Conservation (phyloP, 2,797 vertebrate genomes). For the Melanotaenia trifasciata region DNA sequence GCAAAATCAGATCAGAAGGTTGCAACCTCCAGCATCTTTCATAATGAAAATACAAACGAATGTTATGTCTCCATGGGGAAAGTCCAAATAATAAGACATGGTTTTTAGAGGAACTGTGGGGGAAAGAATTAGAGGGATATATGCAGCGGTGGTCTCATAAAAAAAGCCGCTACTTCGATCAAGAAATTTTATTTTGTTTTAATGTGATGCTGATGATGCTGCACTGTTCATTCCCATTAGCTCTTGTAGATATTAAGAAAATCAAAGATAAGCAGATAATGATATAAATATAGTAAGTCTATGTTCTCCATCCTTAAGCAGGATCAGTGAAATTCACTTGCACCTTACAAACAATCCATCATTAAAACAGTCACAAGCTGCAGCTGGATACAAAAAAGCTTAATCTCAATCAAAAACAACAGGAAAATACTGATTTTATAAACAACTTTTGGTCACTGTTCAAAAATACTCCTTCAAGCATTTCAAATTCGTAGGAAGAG, state of each 20-base stretch:
- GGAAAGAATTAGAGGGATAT: neutral
- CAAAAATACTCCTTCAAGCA: neutral
- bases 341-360: neutral
- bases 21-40: slow-evolving; percentile 6
- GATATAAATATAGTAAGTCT: neutral
- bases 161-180: neutral
- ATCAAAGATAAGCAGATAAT: neutral
- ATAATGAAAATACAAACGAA: slow-evolving; percentile 5
- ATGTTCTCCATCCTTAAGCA: neutral
- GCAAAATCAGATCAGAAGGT: slow-evolving; percentile 11
- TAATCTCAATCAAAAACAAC: neutral
- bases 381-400: neutral
- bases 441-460: neutral
- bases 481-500: neutral
- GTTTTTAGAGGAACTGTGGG: neutral
- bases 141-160: neutral
- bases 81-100: neutral
- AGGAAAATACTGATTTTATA: neutral
- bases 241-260: no score
- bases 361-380: neutral
- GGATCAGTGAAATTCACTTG: neutral
- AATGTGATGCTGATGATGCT: neutral
- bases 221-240: neutral
- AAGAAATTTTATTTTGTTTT: neutral
- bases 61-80: neutral